phyloP scores from a whole-genome alignment of 2,888 invertebrate genomes.

The Rhagonycha fulva region DNA sequence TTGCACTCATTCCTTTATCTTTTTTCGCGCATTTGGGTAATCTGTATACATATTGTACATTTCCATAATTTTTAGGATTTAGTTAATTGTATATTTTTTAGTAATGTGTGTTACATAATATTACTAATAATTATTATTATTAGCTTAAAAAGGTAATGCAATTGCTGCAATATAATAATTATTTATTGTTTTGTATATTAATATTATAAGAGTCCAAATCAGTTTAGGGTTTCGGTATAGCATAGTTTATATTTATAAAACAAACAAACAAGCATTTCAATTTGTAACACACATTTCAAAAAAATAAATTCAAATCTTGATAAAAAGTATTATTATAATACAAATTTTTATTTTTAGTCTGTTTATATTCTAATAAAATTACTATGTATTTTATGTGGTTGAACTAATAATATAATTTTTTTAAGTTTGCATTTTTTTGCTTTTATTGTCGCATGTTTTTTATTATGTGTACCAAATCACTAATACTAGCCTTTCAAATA shows the following conservation, averaged over 20 bases:
- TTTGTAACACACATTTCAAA: slow-evolving; percentile 25
- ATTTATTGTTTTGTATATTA: slow-evolving; percentile 22
- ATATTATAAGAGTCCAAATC: slow-evolving; percentile 4
- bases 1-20: slow-evolving; percentile 6
- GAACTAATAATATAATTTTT: slow-evolving; percentile 48
- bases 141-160: slow-evolving; percentile 1
- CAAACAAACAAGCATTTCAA: slow-evolving; percentile 2
- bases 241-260: slow-evolving; percentile 3
- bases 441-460: slow-evolving; percentile 10
- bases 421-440: slow-evolving; percentile 36
- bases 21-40: slow-evolving; percentile 14
- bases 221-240: slow-evolving; percentile 15
- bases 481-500: neutral
- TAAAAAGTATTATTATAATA: slow-evolving; percentile 28
- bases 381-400: slow-evolving; percentile 53
- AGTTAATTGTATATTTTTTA: slow-evolving; percentile 25
- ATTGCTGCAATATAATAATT: slow-evolving; percentile 5
- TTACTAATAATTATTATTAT: slow-evolving; percentile 1
- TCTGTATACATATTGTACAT: slow-evolving; percentile 39
- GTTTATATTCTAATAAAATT: slow-evolving; percentile 51
- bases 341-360: slow-evolving; percentile 48
- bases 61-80: slow-evolving; percentile 27
- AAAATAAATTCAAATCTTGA: slow-evolving; percentile 21
- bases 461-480: neutral
- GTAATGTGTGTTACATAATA: slow-evolving; percentile 22